Evolutionary conservation across 2,797 vertebrate genomes (phyloP), one percentile per base, ranked within the genome.

Genomic region (Mastacembelus armatus): DNA sequence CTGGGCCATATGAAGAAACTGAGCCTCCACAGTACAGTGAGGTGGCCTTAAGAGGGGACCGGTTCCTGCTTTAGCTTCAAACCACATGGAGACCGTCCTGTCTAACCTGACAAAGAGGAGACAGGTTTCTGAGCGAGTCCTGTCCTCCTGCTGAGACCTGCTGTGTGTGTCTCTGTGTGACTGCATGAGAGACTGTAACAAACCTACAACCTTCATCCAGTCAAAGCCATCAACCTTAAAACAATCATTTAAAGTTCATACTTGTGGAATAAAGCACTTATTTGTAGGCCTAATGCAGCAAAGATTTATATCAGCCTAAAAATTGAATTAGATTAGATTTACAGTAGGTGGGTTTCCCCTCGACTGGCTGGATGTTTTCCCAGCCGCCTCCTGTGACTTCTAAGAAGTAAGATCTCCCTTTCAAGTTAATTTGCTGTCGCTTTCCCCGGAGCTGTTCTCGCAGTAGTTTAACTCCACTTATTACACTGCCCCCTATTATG

Each of bases 351-450:
- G 64, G 47, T 76, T n/a, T n/a, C n/a, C n/a, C n/a, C n/a, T n/a
- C n/a, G n/a, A n/a, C n/a, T 82, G n/a, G 38, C 65, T 80, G 75
- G 73, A 80, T 78, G 66, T 73, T 76, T 85, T 83, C 65, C 71
- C 82, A 81, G 77, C 32, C 19, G 16, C 67, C 65, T 72, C 57
- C 42, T 56, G 62, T 36, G 63, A 70, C 71, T 75, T 74, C 50
- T 63, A 67, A 77, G 66, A 66, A 77, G 58, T 78, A 71, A 78
- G 71, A 71, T 81, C 74, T 81, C 61, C 62, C 49, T 77, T 78
- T 79, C 64, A 76, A 71, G 77, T 81, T 84, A 66, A 82, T 88
- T 88, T 80, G 72, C 75, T 69, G 73, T 65, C 62, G 35, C 67
- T 79, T 65, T 68, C 74, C 80, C 71, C n/a, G 30, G 72, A 84